Percentiles rank a stretch among this genome's conserved stretches.
Evolutionary conservation across 2,113 vertebrate genomes (phyloP).

Genomic region (Hippocampus abdominalis): DNA sequence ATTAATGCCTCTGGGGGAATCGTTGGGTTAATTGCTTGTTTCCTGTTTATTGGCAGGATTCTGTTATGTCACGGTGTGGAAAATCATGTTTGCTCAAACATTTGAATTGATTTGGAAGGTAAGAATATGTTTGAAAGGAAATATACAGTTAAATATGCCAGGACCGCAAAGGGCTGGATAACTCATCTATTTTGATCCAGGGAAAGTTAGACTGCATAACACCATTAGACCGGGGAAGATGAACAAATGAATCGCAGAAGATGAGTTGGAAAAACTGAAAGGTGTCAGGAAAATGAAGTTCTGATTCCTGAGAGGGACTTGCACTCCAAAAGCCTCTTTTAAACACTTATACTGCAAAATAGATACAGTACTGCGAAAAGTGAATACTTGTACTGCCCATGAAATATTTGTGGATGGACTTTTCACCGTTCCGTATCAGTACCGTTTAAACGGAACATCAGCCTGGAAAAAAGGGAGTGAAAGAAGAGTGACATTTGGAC

Average conservation of each 20-base stretch:
- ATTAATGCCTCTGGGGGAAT: constrained; percentile 52
- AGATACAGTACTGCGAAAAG: not conserved
- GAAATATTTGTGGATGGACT: no score
- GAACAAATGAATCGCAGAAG: not conserved
- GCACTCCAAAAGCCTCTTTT: not conserved
- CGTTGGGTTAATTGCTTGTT: constrained; percentile 65
- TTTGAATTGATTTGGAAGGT: not conserved
- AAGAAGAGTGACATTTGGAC: not conserved
- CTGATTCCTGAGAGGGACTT: not conserved
- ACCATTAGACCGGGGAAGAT: not conserved
- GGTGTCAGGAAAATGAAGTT: not conserved
- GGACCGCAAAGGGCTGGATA: not conserved
- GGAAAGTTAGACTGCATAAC: not conserved
- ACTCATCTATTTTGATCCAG: not conserved
- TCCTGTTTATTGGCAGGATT: constrained; percentile 37
- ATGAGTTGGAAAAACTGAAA: not conserved
- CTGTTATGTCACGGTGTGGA: not conserved
- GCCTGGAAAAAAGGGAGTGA: not conserved
- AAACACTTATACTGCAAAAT: not conserved
- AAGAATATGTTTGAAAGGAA: not conserved
- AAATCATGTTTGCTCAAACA: constrained; percentile 6
- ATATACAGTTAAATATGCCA: not conserved
- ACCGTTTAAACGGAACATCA: not conserved
- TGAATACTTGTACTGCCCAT: no score
- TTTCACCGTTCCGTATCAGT: not conserved